These are phyloP conservation scores for Chrysemys picta DNA, from an alignment of 2,113 vertebrate species.

Conservation along the genomic window DNA sequence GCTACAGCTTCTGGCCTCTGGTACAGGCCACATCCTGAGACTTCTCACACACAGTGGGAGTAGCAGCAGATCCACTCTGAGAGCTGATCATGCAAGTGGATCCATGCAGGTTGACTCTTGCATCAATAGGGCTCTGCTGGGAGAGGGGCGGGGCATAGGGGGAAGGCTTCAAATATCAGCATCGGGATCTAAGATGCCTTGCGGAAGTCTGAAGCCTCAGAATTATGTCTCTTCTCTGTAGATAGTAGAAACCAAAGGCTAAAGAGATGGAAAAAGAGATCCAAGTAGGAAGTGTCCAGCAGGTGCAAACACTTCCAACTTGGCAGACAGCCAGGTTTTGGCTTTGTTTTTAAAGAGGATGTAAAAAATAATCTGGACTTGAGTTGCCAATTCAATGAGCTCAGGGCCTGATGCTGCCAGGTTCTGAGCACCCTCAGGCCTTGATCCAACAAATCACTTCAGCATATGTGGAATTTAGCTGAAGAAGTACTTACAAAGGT, in stretches of 20 bases:
- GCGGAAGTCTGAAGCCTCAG: accelerated
- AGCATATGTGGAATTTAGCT: background rate
- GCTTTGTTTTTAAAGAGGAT: background rate
- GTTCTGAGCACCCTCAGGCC: background rate
- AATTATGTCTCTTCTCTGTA: background rate
- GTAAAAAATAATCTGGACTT: background rate
- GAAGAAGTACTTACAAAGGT: background rate
- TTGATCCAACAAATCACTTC: background rate
- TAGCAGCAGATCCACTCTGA: background rate
- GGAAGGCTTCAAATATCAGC: background rate
- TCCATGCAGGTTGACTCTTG: background rate
- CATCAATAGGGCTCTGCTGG: background rate
- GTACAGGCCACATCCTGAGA: background rate
- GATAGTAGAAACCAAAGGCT: accelerated
- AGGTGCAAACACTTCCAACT: background rate
- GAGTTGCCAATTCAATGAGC: background rate
- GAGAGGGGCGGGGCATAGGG: accelerated
- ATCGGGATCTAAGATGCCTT: accelerated
- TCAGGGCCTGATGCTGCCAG: background rate
- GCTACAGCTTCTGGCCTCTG: background rate
- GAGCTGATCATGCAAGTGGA: background rate
- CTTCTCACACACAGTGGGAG: background rate
- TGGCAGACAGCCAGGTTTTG: background rate
- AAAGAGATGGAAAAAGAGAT: background rate
- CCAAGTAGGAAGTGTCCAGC: background rate